Evolutionary conservation across 2,797 vertebrate species (phyloP), one percentile per base, ranked within the genome.

Genomic region (Rallus crepitans): DNA sequence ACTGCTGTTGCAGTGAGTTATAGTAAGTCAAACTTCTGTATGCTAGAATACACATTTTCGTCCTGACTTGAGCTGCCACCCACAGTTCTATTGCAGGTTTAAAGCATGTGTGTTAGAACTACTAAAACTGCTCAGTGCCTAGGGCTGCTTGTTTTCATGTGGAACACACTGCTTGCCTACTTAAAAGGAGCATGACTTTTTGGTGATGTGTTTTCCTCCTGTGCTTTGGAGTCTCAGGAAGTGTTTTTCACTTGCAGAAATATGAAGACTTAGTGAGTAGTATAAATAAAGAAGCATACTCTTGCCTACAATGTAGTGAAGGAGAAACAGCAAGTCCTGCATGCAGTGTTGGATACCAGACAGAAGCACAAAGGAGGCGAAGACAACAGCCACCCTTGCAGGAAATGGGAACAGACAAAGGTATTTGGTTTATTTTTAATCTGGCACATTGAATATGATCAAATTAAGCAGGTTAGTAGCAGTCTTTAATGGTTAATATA

Each of bases 171-270:
- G 18, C 8, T 73, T 59, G 42, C 1, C 27, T 48, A 21, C 31
- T 63, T 87, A 12, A 76, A 66, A 66, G 64, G 76, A 92, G 53
- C 2, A 2, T 10, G 21, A 47, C 20, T 37, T 59, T 31, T 61
- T 52, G 15, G 19, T 47, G 47, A 23, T 20, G 47, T 6, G 47
- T 64, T 79, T 48, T 81, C 64, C 40, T 48, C 13, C 10, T 45
- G 1, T 28, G 5, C 63, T 28, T 31, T 76, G 63, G 13, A 8
- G 83, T 82, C 93, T 89, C 55, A 65, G 50, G 5, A 71, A 53
- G 27, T 84, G 14, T 70, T 63, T 93, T 69, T 93, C 47, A 60
- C 35, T 97, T 98, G 91, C 97, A 98, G 98, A 97, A 91, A 92
- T 94, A 82, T 7, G 88, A 88, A 70, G 55, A 90, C 15, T 28